These are phyloP conservation scores for Dendrocincla tyrannina DNA, from an alignment of 2,797 vertebrate genomes.

Conservation along the genomic window DNA sequence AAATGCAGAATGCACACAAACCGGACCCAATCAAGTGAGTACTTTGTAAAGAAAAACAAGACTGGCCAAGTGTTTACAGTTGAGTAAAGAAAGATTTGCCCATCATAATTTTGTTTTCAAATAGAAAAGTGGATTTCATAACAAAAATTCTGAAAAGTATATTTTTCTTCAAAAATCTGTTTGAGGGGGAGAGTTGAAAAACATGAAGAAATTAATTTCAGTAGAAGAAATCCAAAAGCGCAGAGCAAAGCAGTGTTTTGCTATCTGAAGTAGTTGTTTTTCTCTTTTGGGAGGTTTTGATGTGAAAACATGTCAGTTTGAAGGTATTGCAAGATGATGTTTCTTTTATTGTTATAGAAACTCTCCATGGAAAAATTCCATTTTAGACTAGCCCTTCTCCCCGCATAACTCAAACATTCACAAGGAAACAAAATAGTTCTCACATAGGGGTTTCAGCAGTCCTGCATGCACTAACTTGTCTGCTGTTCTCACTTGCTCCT, in stretches of 20 bases:
- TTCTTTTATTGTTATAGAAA: not conserved
- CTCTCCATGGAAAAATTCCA: not conserved
- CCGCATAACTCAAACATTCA: not conserved
- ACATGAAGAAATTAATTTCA: not conserved
- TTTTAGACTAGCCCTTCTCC: not conserved
- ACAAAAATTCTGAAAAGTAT: not conserved
- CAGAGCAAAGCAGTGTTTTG: not conserved
- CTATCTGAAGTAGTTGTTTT: not conserved
- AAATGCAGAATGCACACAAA: slow-evolving; percentile 88
- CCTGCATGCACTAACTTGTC: fast-evolving
- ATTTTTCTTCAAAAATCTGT: not conserved
- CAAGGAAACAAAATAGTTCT: not conserved
- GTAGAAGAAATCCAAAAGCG: not conserved
- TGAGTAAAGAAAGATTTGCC: not conserved
- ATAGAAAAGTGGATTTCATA: not conserved
- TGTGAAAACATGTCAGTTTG: not conserved
- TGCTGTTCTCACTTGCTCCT: not conserved
- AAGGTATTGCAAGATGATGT: not conserved
- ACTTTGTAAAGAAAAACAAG: not conserved
- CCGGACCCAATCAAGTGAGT: slow-evolving; percentile 89
- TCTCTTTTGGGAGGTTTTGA: not conserved
- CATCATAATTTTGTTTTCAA: not conserved
- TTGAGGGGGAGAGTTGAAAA: not conserved
- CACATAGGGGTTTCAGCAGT: not conserved
- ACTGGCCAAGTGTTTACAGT: not conserved